Conservation (phyloP, 2,888 invertebrate genomes). For the Anthophora plumipes region DNA sequence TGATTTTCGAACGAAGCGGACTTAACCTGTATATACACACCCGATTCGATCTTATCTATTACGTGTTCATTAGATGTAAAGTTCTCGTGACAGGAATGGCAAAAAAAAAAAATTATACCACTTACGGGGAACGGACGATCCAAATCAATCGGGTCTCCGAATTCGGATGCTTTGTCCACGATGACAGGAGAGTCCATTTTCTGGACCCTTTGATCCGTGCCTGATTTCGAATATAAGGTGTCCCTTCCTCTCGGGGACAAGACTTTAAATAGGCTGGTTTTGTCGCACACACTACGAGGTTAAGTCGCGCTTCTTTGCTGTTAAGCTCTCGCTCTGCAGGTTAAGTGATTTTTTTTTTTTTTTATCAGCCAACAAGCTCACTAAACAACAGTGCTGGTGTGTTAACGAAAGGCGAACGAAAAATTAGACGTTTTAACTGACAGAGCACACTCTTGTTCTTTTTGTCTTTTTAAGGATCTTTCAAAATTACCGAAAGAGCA, state of each 20-base stretch:
- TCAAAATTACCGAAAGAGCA: slow-evolving; percentile 55
- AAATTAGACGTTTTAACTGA: slow-evolving; percentile 39
- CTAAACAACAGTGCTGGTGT: slow-evolving; percentile 42
- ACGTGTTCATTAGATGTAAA: neutral
- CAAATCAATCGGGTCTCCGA: slow-evolving; percentile 85
- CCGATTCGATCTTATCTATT: neutral
- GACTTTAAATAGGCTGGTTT: neutral
- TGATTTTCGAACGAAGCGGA: neutral
- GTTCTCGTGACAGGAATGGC: neutral
- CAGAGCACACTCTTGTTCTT: slow-evolving; percentile 47
- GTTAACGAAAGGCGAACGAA: slow-evolving; percentile 53
- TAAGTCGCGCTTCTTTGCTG: slow-evolving; percentile 27
- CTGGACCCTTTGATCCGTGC: slow-evolving; percentile 66
- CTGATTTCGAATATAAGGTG: slow-evolving; percentile 64
- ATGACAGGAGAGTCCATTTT: slow-evolving; percentile 88
- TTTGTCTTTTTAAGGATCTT: slow-evolving; percentile 41
- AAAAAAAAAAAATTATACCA: slow-evolving; percentile 69
- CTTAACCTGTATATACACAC: neutral
- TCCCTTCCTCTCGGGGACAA: slow-evolving; percentile 18
- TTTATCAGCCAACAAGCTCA: slow-evolving; percentile 47
- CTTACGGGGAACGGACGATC: slow-evolving; percentile 85
- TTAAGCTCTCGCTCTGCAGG: slow-evolving; percentile 32
- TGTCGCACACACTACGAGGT: slow-evolving; percentile 41
- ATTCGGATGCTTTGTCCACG: slow-evolving; percentile 87
- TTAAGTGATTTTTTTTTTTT: slow-evolving; percentile 29